Base-by-base conservation (phyloP, 2,113 vertebrate species). In the Planiliza haematocheilus region DNA sequence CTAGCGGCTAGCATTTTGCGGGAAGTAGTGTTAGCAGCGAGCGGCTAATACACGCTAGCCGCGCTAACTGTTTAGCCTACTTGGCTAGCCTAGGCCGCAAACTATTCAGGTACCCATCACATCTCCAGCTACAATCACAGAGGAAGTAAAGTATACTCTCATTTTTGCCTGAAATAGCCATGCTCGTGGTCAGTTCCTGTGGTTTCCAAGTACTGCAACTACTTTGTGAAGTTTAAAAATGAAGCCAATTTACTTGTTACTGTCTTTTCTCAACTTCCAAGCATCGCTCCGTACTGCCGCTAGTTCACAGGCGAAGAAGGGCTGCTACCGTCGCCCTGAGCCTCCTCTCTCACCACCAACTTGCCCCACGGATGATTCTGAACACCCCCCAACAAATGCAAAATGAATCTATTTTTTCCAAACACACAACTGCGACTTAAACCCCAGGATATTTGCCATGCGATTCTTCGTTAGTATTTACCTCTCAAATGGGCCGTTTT, bases 401-500 rank as follows among this genome's bases (percentile, higher is more conserved):
- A 81, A 88, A 87, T 63, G 2, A 53, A 65, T 59, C 61, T 58
- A 72, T 65, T 68, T 76, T 17, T 68, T 76, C 16, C 30, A 79
- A 63, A 77, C 16, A 74, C 24, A 83, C 63, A 84, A 77, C 59
- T 66, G 36, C 77, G 60, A 60, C 48, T n/a, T 39, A 24, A 75
- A 53, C 24, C 45, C 14, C 42, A 1, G 16, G 17, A 59, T 53
- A 52, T 66, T 52, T 73, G 49, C 39, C 58, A 37, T 61, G 78
- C 59, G 61, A 6, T 46, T 70, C 62, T 58, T 75, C 55, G 55
- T 45, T 57, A 14, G 73, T 83, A 91, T 87, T 94, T 95, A 95
- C 93, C 94, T 95, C 90, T 90, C 68, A 75, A 83, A 90, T 62
- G 79, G 90, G 88, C 89, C 89, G 91, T 90, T 93, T 93, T 93